Percentiles rank a stretch among this genome's conserved stretches.
These are phyloP conservation scores for Calameuta filiformis DNA, from an alignment of 2,888 invertebrate genomes.

Conservation along the genomic window DNA sequence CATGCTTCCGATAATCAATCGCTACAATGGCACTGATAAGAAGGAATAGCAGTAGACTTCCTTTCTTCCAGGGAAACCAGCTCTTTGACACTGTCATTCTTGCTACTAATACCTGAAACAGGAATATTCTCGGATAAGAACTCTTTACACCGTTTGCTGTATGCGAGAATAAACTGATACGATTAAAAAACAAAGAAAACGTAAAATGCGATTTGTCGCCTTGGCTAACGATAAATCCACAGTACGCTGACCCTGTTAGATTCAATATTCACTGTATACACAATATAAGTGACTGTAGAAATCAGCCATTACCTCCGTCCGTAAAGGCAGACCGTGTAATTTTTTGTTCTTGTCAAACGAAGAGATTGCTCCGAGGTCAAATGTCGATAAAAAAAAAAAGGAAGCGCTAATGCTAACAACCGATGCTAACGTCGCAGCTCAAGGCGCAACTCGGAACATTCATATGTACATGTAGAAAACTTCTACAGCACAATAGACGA, in stretches of 20 bases:
- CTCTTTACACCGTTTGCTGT: too few relatives aligned
- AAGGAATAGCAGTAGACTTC: constrained; percentile 72
- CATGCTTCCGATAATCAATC: constrained; percentile 75
- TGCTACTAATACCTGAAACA: constrained; percentile 63
- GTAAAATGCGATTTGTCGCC: too few relatives aligned
- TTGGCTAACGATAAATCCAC: too few relatives aligned
- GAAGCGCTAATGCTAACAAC: not conserved
- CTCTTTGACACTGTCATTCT: constrained; percentile 67
- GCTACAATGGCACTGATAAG: constrained; percentile 72
- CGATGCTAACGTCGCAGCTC: not conserved
- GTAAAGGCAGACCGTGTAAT: not conserved
- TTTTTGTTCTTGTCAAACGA: not conserved
- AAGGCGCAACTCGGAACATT: too few relatives aligned
- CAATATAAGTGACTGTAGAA: not conserved
- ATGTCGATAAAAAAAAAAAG: not conserved
- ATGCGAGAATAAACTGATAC: too few relatives aligned
- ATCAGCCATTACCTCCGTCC: not conserved
- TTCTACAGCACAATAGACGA: too few relatives aligned
- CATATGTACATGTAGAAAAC: too few relatives aligned
- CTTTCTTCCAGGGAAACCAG: constrained; percentile 76
- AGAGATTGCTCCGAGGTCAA: not conserved
- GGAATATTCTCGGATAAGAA: too few relatives aligned
- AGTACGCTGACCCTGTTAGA: too few relatives aligned
- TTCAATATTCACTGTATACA: not conserved
- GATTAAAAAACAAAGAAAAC: too few relatives aligned